These are phyloP conservation scores for Silurus meridionalis DNA, from an alignment of 2,113 vertebrate species.

Conservation along the genomic window DNA sequence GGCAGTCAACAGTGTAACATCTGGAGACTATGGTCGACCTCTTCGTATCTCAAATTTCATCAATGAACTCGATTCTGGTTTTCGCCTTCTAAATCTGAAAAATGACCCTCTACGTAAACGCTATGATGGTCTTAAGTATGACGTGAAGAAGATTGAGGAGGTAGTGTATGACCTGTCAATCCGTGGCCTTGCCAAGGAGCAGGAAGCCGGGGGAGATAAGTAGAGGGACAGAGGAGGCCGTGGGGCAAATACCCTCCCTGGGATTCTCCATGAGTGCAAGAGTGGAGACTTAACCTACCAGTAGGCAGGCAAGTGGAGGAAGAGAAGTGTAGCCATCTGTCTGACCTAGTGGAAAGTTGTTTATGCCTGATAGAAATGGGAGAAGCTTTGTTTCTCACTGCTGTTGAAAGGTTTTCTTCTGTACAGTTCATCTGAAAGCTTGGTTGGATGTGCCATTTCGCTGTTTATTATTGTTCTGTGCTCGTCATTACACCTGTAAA, in stretches of 20 bases:
- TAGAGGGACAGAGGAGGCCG: conserved; percentile 60
- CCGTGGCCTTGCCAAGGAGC: conserved; percentile 88
- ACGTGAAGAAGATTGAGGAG: conserved; percentile 98
- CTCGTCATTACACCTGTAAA: conserved; percentile 28
- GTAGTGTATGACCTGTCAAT: conserved; percentile 97
- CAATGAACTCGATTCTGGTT: conserved; percentile 95
- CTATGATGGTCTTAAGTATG: conserved; percentile 96
- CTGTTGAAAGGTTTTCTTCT: conserved; percentile 33
- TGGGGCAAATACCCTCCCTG: conserved; percentile 43
- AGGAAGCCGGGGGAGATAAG: conserved; percentile 70
- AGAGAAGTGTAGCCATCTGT: conserved; percentile 24
- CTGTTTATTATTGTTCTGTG: conserved; percentile 33
- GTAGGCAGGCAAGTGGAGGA: conserved; percentile 30
- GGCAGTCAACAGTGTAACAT: conserved; percentile 96
- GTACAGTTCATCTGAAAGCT: conserved; percentile 43
- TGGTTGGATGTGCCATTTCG: conserved; percentile 35
- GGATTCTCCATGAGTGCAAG: conserved; percentile 53
- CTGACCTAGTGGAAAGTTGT: conserved; percentile 17
- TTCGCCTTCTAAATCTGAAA: conserved; percentile 96
- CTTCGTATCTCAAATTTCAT: conserved; percentile 95
- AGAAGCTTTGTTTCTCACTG: conserved; percentile 34
- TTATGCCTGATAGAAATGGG: conserved; percentile 1
- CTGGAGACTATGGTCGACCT: conserved; percentile 90
- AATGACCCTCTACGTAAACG: conserved; percentile 96
- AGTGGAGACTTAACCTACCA: conserved; percentile 54